phyloP scores from a whole-genome alignment of 2,888 invertebrate genomes.

The Dryomyza anilis region DNA sequence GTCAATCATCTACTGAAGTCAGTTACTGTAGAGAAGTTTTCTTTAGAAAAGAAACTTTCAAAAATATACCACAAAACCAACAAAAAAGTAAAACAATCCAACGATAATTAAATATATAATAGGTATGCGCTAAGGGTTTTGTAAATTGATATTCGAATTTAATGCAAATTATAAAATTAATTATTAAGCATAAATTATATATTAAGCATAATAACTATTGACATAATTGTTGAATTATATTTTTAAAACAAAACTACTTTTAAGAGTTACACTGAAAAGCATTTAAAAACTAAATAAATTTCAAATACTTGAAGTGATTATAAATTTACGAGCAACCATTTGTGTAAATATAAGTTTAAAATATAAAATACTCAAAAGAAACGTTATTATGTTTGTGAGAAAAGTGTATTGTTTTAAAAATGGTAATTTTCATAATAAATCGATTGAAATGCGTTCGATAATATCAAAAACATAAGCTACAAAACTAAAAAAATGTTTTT shows the following conservation, averaged over 20 bases:
- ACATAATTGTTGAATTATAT: background rate
- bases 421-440: background rate
- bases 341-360: too few relatives aligned
- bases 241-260: constrained; percentile 22
- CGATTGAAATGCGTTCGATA: background rate
- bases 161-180: constrained; percentile 29
- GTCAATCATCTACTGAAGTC: constrained; percentile 48
- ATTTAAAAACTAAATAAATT: background rate
- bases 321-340: too few relatives aligned
- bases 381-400: too few relatives aligned
- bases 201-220: constrained; percentile 28
- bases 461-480: background rate
- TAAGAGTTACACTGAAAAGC: constrained; percentile 2
- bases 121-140: background rate
- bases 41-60: background rate
- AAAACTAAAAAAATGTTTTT: background rate
- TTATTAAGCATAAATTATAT: constrained; percentile 31
- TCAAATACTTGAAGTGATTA: background rate
- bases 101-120: constrained; percentile 32
- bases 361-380: too few relatives aligned
- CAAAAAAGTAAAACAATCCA: constrained; percentile 28
- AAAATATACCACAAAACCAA: background rate
- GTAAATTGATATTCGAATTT: constrained; percentile 31
- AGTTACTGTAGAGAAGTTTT: background rate
- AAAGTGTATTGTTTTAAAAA: too few relatives aligned